Percentiles rank a stretch among this genome's conserved stretches.
These are phyloP conservation scores for Iphiclides podalirius DNA, from an alignment of 2,888 invertebrate genomes.

Conservation along the genomic window DNA sequence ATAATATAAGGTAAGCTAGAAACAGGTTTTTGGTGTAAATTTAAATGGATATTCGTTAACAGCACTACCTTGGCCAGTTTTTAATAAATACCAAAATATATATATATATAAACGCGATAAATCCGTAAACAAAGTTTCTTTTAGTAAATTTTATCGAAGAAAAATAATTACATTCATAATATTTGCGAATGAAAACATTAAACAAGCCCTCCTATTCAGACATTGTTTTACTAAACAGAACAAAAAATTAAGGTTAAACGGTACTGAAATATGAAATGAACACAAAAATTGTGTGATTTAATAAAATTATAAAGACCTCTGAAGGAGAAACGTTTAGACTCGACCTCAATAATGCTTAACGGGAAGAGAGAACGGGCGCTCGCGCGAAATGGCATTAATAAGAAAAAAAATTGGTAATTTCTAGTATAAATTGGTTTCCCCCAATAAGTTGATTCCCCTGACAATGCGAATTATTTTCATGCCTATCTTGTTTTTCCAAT, in stretches of 20 bases:
- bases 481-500: constrained; percentile 67
- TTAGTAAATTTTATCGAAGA: too few species aligned
- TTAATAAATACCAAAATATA: too few species aligned
- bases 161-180: too few species aligned
- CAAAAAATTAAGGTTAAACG: constrained; percentile 7
- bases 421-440: constrained; percentile 58
- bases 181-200: not conserved
- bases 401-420: constrained; percentile 45
- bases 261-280: constrained; percentile 16
- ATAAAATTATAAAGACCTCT: constrained; percentile 18
- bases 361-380: constrained; percentile 27
- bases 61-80: too few species aligned
- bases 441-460: constrained; percentile 64
- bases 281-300: constrained; percentile 13
- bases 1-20: too few species aligned
- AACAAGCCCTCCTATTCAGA: not conserved
- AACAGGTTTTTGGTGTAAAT: too few species aligned
- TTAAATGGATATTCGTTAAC: too few species aligned
- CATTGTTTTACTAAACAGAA: not conserved
- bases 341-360: constrained; percentile 15
- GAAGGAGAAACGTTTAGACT: constrained; percentile 10
- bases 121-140: too few species aligned
- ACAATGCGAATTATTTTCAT: constrained; percentile 66
- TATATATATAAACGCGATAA: too few species aligned
- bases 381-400: constrained; percentile 24